phyloP scores from a whole-genome alignment of 2,113 vertebrate species.

The zebrafish (Danio rerio) region DNA sequence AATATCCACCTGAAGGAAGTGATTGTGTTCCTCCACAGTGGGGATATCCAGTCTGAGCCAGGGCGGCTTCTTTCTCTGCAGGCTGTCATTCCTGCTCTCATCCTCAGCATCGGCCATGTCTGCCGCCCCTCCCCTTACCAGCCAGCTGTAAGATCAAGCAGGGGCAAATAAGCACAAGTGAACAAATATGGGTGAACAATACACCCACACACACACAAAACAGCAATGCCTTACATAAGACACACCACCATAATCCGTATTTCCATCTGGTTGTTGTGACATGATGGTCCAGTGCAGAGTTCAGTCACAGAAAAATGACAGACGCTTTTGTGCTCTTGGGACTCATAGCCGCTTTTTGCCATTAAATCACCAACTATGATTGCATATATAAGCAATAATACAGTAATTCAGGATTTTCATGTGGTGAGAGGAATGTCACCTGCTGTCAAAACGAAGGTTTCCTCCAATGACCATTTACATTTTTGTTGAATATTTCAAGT shows the following conservation, averaged over 20 bases:
- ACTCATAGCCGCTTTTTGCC: neutral
- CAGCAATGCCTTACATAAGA: conserved; percentile 38
- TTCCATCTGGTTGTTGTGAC: conserved; percentile 36
- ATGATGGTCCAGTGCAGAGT: neutral
- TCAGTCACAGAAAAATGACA: neutral
- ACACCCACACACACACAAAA: conserved; percentile 11
- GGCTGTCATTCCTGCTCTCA: conserved; percentile 81
- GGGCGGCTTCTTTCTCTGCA: conserved; percentile 92
- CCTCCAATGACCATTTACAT: no score
- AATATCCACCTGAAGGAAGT: conserved; percentile 76
- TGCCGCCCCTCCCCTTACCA: conserved; percentile 56
- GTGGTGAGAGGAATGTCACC: no score
- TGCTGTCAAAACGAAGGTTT: no score
- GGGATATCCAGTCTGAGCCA: conserved; percentile 93
- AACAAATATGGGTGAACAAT: conserved; percentile 20
- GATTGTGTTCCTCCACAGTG: conserved; percentile 75
- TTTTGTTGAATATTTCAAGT: no score
- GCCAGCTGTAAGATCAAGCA: conserved; percentile 70
- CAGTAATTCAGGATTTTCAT: neutral
- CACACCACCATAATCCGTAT: conserved; percentile 18
- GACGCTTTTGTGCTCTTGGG: neutral
- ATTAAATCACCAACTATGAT: neutral
- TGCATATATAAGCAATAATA: neutral
- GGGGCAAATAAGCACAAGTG: conserved; percentile 41
- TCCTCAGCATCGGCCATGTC: conserved; percentile 83